Evolutionary conservation across 2,888 invertebrate species (phyloP).

Genomic region (Mechanitis messenoides): DNA sequence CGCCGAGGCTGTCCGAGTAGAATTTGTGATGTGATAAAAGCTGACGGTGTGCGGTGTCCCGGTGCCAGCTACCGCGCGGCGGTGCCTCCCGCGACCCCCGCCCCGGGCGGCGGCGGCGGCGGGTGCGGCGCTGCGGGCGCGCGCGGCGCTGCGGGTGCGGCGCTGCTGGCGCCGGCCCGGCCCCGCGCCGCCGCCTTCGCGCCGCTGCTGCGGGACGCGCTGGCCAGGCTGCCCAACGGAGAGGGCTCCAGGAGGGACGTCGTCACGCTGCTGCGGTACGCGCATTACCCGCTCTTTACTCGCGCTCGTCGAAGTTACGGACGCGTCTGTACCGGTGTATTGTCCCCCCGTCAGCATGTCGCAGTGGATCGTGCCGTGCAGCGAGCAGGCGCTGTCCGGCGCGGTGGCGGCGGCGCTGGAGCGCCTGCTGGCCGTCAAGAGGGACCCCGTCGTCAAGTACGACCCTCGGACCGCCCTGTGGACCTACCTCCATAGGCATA

Average conservation of each 20-base stretch:
- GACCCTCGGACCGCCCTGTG: slow-evolving; percentile 94
- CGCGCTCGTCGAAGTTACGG: too few species aligned
- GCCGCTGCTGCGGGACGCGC: slow-evolving; percentile 94
- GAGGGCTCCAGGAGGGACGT: slow-evolving; percentile 95
- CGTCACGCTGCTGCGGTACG: slow-evolving; percentile 79
- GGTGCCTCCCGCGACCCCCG: slow-evolving; percentile 75
- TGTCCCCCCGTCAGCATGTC: slow-evolving; percentile 65
- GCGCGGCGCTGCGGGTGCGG: slow-evolving; percentile 79
- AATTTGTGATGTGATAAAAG: too few species aligned
- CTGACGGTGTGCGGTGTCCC: background rate
- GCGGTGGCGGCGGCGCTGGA: slow-evolving; percentile 95
- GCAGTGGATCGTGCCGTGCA: slow-evolving; percentile 74
- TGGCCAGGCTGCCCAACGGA: slow-evolving; percentile 94
- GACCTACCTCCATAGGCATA: slow-evolving; percentile 94
- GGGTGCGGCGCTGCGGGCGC: slow-evolving; percentile 81
- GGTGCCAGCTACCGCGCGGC: slow-evolving; percentile 50
- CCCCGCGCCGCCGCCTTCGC: slow-evolving; percentile 94
- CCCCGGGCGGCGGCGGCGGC: slow-evolving; percentile 68
- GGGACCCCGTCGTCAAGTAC: slow-evolving; percentile 95
- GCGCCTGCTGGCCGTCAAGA: slow-evolving; percentile 86
- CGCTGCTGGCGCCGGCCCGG: slow-evolving; percentile 85
- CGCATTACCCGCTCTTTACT: too few species aligned
- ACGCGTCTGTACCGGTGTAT: too few species aligned
- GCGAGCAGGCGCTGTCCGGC: slow-evolving; percentile 83
- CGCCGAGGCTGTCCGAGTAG: slow-evolving; percentile 32